phyloP scores from a whole-genome alignment of 2,113 vertebrate genomes.

The Cyanoliseus patagonus region DNA sequence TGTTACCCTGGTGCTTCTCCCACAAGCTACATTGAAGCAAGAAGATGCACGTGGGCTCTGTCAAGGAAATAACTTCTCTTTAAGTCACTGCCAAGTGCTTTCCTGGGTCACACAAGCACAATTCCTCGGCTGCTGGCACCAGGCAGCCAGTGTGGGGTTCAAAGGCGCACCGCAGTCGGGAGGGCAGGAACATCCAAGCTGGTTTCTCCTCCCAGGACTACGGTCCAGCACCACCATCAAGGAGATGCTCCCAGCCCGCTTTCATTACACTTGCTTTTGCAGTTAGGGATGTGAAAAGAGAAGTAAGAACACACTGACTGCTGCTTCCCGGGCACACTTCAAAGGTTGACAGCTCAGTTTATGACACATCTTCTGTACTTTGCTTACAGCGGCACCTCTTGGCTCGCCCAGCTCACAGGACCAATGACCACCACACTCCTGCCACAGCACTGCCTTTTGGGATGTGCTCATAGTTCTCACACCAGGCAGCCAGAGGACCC shows the following conservation, averaged over 20 bases:
- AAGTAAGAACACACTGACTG: not conserved
- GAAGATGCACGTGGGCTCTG: not conserved
- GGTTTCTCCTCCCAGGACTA: not conserved
- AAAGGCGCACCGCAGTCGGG: not conserved
- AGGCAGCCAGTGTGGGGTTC: not conserved
- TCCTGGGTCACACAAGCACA: fast-evolving
- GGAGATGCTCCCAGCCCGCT: not conserved
- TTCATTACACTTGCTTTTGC: not conserved
- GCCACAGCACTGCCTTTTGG: not conserved
- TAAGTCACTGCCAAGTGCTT: not conserved
- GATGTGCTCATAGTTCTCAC: not conserved
- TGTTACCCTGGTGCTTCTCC: not conserved
- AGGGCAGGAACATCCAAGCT: not conserved
- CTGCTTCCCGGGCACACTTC: not conserved
- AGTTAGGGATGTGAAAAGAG: not conserved
- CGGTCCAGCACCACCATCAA: not conserved
- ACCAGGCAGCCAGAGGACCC: not conserved
- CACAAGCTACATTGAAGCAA: not conserved
- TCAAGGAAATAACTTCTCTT: not conserved
- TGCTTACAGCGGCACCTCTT: not conserved
- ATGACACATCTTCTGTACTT: not conserved
- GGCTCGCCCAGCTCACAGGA: not conserved
- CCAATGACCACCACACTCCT: not conserved
- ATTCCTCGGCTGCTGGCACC: not conserved
- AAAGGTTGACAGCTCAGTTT: not conserved